Evolutionary conservation across 1,140 invertebrate species (phyloP).

Genomic region (Heliothis virescens): DNA sequence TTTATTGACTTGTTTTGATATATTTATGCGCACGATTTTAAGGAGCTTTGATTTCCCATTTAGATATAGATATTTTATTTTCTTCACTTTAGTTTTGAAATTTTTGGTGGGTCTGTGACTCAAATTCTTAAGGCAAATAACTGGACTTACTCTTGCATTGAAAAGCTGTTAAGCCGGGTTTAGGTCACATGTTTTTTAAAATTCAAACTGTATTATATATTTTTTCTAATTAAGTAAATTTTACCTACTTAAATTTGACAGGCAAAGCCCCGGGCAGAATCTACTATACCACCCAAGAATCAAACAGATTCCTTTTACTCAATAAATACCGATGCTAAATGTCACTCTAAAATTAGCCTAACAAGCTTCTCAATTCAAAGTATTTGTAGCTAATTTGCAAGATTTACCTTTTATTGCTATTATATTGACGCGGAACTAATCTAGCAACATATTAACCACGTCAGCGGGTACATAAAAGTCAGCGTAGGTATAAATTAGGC

Average conservation of each 20-base stretch:
- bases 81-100: not conserved
- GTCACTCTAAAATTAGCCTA: constrained; percentile 22
- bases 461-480: constrained; percentile 25
- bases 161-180: too few relatives aligned
- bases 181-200: too few relatives aligned
- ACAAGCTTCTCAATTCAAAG: constrained; percentile 2
- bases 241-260: too few relatives aligned
- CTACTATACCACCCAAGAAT: not conserved
- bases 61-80: constrained; percentile 12
- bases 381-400: constrained; percentile 20
- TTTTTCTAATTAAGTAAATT: too few relatives aligned
- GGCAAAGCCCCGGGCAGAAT: not conserved
- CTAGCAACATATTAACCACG: constrained; percentile 59
- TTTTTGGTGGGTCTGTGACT: not conserved
- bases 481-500: constrained; percentile 31
- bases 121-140: too few relatives aligned
- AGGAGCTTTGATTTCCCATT: constrained; percentile 29
- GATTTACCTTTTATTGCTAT: constrained; percentile 37
- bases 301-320: not conserved
- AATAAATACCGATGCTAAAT: constrained; percentile 4
- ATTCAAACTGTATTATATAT: too few relatives aligned
- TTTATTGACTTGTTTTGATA: constrained; percentile 27
- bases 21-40: constrained; percentile 31
- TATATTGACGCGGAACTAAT: constrained; percentile 38
- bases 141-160: too few relatives aligned